phyloP scores from a whole-genome alignment of 2,797 vertebrate species.

The Platyrinchus mystaceus region DNA sequence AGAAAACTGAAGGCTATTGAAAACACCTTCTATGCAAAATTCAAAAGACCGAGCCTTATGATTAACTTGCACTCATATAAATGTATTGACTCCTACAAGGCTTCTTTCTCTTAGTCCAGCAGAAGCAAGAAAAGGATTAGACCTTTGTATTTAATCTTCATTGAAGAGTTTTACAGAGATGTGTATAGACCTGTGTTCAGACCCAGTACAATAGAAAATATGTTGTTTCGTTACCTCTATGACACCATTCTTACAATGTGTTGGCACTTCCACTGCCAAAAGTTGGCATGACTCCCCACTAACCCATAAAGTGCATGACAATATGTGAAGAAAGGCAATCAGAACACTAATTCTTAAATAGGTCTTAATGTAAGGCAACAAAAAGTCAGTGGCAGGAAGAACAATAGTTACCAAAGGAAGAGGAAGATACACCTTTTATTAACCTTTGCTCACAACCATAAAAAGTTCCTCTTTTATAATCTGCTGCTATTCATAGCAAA shows the following conservation, averaged over 20 bases:
- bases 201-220: background rate
- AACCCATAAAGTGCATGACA: background rate
- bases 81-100: background rate
- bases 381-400: background rate
- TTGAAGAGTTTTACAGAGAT: background rate
- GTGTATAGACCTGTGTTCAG: background rate
- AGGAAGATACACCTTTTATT: background rate
- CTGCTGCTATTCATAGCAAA: conserved; percentile 1
- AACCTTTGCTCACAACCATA: background rate
- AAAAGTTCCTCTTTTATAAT: background rate
- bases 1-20: background rate
- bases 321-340: background rate
- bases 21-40: background rate
- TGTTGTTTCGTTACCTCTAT: background rate
- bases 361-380: background rate
- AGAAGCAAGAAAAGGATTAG: background rate
- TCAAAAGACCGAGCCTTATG: background rate
- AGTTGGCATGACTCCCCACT: background rate
- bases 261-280: background rate
- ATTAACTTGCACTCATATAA: background rate
- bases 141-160: background rate
- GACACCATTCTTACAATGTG: background rate
- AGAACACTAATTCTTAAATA: conserved; percentile 23
- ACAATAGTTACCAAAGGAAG: background rate
- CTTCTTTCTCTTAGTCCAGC: background rate